Percentiles rank a stretch among this genome's conserved stretches.
Conservation (phyloP, 2,113 vertebrate genomes). For the Aythya baeri region DNA sequence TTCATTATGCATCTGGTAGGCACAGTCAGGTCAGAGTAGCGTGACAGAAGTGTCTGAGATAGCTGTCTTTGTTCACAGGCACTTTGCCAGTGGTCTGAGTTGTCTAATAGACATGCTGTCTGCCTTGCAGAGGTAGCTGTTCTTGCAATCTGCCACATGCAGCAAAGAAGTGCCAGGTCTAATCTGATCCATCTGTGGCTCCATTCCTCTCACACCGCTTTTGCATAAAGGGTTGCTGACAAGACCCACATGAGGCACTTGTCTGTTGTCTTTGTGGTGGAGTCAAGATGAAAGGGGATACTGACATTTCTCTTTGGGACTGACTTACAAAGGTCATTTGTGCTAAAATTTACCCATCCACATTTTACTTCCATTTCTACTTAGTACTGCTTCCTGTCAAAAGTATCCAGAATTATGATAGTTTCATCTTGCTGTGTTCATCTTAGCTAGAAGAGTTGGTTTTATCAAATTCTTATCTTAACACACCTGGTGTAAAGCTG, state of each 20-base stretch:
- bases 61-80: neutral
- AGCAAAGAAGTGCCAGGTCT: neutral
- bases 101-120: rapidly evolving
- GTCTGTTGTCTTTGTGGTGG: neutral
- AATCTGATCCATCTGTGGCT: neutral
- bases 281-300: neutral
- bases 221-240: neutral
- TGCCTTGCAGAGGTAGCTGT: neutral
- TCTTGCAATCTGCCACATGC: neutral
- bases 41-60: too few relatives aligned
- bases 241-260: neutral
- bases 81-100: too few relatives aligned
- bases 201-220: neutral
- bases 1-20: neutral
- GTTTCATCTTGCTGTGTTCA: neutral
- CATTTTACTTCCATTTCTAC: neutral
- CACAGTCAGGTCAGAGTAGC: neutral
- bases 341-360: neutral
- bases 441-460: neutral
- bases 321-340: neutral
- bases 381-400: neutral
- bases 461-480: neutral
- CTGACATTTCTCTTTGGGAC: too few relatives aligned
- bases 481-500: neutral
- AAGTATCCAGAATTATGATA: neutral